Conservation (phyloP, 2,888 invertebrate species). For the Lumbricus terrestris region DNA sequence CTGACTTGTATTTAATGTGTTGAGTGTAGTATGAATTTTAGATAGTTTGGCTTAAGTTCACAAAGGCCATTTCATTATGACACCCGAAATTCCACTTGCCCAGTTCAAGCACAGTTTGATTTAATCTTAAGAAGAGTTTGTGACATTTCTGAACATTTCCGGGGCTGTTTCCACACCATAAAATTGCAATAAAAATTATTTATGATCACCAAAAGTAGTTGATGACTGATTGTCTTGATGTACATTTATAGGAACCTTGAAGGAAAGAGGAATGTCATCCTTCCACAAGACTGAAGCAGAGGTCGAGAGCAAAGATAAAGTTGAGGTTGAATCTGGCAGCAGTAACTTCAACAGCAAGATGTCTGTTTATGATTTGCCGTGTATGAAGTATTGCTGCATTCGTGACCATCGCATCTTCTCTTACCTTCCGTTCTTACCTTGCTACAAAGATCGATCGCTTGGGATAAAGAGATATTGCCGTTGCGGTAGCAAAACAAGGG, state of each 20-base stretch:
- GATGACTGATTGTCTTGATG: too few species aligned
- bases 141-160: too few species aligned
- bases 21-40: too few species aligned
- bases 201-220: too few species aligned
- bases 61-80: too few species aligned
- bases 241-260: not conserved
- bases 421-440: constrained; percentile 19
- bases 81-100: too few species aligned
- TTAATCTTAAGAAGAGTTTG: too few species aligned
- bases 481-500: not conserved
- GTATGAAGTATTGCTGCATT: not conserved
- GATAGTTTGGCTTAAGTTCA: too few species aligned
- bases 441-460: constrained; percentile 6
- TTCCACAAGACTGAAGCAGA: not conserved
- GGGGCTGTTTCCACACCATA: too few species aligned
- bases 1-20: too few species aligned
- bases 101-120: too few species aligned
- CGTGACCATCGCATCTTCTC: not conserved
- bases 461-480: not conserved
- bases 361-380: constrained; percentile 5
- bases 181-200: too few species aligned
- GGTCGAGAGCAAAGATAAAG: not conserved
- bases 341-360: not conserved
- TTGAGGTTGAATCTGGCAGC: not conserved
- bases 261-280: not conserved